A percentile compares a stretch with the other conserved stretches of the same genome.
Evolutionary conservation across 2,797 vertebrate genomes (phyloP).

Genomic region (Hyperoplus immaculatus): DNA sequence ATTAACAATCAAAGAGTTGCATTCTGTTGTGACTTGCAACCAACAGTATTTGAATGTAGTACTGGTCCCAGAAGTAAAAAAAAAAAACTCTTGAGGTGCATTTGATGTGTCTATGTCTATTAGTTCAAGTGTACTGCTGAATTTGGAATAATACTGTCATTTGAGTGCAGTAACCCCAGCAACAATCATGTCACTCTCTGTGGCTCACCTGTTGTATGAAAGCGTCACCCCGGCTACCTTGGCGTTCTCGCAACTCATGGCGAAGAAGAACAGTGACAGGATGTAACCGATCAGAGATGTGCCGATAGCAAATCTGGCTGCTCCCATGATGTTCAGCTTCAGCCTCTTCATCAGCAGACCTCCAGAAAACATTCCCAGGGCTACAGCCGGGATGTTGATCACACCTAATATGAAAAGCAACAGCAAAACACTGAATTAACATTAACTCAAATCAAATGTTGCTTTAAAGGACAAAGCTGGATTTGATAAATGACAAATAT

Average conservation of each 20-base stretch:
- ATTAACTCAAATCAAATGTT: neutral
- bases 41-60: neutral
- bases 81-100: neutral
- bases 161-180: neutral
- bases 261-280: slow-evolving; percentile 81
- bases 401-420: slow-evolving; percentile 70
- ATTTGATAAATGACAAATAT: neutral
- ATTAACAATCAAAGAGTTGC: neutral
- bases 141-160: neutral
- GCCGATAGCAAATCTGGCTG: slow-evolving; percentile 78
- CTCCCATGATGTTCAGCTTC: slow-evolving; percentile 83
- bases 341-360: slow-evolving; percentile 86
- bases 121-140: neutral
- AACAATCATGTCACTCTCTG: neutral
- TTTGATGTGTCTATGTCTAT: neutral
- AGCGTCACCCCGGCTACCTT: slow-evolving; percentile 84
- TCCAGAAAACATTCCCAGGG: slow-evolving; percentile 85
- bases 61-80: neutral
- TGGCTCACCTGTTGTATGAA: slow-evolving; percentile 79
- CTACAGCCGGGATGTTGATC: slow-evolving; percentile 82
- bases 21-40: neutral
- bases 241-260: slow-evolving; percentile 83
- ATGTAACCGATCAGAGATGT: slow-evolving; percentile 79
- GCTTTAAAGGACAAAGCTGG: neutral
- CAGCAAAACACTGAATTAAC: slow-evolving; percentile 4